phyloP scores from a whole-genome alignment of 1,140 invertebrate species.

The Megalonaias nervosa region DNA sequence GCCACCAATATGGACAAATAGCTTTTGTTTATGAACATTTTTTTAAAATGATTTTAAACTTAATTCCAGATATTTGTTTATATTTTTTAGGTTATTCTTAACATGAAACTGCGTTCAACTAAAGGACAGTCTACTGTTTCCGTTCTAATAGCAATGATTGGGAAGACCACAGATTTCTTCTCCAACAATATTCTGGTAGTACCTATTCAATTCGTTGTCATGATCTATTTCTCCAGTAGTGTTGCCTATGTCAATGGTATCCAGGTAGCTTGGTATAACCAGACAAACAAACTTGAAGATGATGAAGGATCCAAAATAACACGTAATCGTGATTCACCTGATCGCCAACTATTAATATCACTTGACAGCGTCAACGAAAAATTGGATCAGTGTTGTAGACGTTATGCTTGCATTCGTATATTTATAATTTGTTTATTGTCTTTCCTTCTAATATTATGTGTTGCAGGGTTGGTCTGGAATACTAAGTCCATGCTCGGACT shows the following conservation, averaged over 20 bases:
- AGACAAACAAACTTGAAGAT: background rate
- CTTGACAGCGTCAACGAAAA: background rate
- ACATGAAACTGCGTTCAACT: conserved; percentile 49
- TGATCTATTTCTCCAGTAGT: conserved; percentile 54
- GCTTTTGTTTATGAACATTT: background rate
- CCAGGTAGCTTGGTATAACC: conserved; percentile 47
- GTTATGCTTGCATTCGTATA: background rate
- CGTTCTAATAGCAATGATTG: conserved; percentile 44
- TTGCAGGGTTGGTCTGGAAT: conserved; percentile 28
- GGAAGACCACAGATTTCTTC: conserved; percentile 50
- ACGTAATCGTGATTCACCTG: background rate
- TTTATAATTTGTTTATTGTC: background rate
- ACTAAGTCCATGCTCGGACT: conserved; percentile 23
- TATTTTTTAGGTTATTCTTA: conserved; percentile 49
- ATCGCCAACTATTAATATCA: background rate
- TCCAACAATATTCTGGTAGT: conserved; percentile 45
- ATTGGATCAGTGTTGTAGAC: background rate
- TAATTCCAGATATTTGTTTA: background rate
- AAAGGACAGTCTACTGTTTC: conserved; percentile 45
- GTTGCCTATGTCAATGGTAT: conserved; percentile 46
- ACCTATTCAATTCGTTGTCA: conserved; percentile 54
- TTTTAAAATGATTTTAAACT: background rate
- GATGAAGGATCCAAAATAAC: background rate
- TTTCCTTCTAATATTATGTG: conserved; percentile 16
- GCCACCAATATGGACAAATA: too few species aligned